Evolutionary conservation across 1,140 invertebrate species (phyloP).

Genomic region (Macrocentrus cingulum): DNA sequence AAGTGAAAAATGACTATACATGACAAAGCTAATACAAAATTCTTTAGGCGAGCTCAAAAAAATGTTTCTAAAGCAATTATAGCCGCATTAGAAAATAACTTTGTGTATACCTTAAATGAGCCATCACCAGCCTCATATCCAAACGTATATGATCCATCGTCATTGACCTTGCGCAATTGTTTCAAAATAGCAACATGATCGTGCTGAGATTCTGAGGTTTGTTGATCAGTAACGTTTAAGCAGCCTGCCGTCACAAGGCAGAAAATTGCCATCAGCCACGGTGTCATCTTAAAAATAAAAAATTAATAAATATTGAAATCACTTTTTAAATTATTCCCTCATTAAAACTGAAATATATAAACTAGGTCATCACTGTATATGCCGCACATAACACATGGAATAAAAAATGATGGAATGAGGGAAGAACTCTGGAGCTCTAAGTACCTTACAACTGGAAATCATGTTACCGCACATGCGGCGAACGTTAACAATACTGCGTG

Average conservation of each 20-base stretch:
- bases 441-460: slow-evolving; percentile 57
- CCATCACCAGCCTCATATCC: slow-evolving; percentile 84
- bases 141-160: slow-evolving; percentile 82
- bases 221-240: slow-evolving; percentile 54
- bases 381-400: slow-evolving; percentile 12
- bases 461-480: slow-evolving; percentile 59
- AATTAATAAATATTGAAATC: slow-evolving; percentile 1
- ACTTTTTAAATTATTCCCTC: slow-evolving; percentile 18
- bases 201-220: slow-evolving; percentile 53
- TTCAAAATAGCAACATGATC: slow-evolving; percentile 67
- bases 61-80: background rate
- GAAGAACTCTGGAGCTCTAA: slow-evolving; percentile 16
- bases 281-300: slow-evolving; percentile 53
- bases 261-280: slow-evolving; percentile 56
- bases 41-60: background rate
- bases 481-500: slow-evolving; percentile 56
- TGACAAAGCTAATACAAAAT: background rate
- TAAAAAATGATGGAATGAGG: background rate
- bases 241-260: slow-evolving; percentile 53
- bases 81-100: background rate
- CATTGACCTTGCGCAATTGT: slow-evolving; percentile 78
- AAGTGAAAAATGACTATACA: background rate
- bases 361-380: background rate
- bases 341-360: slow-evolving; percentile 15
- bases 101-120: slow-evolving; percentile 66